These are phyloP conservation scores for Cheilosia scutellata DNA, from an alignment of 2,888 invertebrate genomes.

Conservation along the genomic window DNA sequence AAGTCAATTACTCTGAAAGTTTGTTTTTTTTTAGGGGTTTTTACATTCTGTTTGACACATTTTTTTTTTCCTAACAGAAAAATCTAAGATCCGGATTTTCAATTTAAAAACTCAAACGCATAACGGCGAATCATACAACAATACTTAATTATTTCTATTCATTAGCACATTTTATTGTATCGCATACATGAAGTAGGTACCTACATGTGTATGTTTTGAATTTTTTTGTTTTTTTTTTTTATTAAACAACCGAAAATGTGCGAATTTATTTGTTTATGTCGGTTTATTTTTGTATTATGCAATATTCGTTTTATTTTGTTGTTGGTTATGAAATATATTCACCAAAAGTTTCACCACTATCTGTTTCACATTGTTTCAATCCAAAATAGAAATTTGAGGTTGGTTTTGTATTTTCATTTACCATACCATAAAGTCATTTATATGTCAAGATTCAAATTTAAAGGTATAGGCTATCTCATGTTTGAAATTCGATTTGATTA, in stretches of 20 bases:
- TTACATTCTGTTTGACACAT: constrained; percentile 19
- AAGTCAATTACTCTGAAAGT: constrained; percentile 25
- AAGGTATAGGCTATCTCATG: not conserved
- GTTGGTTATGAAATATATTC: constrained; percentile 46
- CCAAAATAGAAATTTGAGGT: constrained; percentile 24
- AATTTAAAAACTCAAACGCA: constrained; percentile 45
- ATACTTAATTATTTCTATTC: constrained; percentile 53
- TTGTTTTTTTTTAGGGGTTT: not conserved
- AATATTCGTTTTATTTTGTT: constrained; percentile 35
- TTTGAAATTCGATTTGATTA: constrained; percentile 28
- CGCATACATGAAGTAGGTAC: constrained; percentile 6
- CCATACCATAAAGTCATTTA: constrained; percentile 31
- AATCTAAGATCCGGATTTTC: constrained; percentile 42
- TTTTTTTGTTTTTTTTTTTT: constrained; percentile 8
- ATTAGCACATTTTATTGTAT: constrained; percentile 63
- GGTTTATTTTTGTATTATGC: constrained; percentile 34
- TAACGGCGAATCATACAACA: constrained; percentile 47
- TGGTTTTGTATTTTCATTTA: constrained; percentile 16
- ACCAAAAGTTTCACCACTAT: constrained; percentile 25
- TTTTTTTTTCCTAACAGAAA: not conserved
- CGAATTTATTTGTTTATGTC: constrained; percentile 48
- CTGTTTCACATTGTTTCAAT: constrained; percentile 35
- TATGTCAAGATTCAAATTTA: constrained; percentile 51
- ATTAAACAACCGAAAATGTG: constrained; percentile 29
- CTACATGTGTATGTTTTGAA: not conserved